Evolutionary conservation across 2,888 invertebrate genomes (phyloP), one percentile per base, ranked within the genome.

Genomic region (Heliconius sara): DNA sequence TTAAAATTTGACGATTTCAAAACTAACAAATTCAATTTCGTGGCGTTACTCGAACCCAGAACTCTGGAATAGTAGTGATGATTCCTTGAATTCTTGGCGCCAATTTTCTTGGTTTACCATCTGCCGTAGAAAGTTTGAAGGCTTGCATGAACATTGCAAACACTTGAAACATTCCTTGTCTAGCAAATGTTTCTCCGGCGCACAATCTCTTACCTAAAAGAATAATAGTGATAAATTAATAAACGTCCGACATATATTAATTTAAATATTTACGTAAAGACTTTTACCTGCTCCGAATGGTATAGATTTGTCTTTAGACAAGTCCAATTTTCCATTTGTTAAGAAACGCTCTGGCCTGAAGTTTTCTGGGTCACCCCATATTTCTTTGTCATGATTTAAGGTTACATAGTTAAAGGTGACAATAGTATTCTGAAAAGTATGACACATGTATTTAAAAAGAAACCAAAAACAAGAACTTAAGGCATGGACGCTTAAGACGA

Each of bases 331-430:
- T 0, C 96, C 96, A 47, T 96, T 83, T 3, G 91, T 91, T 4
- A 97, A 91, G 87, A 96, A 97, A 43, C 97, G 91, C 85, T 97
- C 97, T 0, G 97, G 97, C 0, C 96, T 90, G 87, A 97, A 97
- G 76, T 92, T 92, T 77, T 97, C 95, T 0, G 97, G 97, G 87
- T 97, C 96, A 0, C 95, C 95, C 97, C 97, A 97, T 7, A 96
- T 85, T 0, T 93, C 91, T 47, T 95, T 91, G 85, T 97, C 96
- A 85, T 89, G 92, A 85, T 97, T 96, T 80, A 96, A 90, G 60
- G 93, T 92, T 72, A 92, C 89, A 7, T 96, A 91, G 84, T 96
- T 96, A 0, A 96, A 92, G 47, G 95, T 88, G 0, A 97, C 81
- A 79, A 96, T 85, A 0, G 96, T 95, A 34, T 94, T 92, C 95